Percentiles rank a stretch among this genome's conserved stretches.
phyloP scores from a whole-genome alignment of 1,140 invertebrate genomes.

The Platorchestia sp. region DNA sequence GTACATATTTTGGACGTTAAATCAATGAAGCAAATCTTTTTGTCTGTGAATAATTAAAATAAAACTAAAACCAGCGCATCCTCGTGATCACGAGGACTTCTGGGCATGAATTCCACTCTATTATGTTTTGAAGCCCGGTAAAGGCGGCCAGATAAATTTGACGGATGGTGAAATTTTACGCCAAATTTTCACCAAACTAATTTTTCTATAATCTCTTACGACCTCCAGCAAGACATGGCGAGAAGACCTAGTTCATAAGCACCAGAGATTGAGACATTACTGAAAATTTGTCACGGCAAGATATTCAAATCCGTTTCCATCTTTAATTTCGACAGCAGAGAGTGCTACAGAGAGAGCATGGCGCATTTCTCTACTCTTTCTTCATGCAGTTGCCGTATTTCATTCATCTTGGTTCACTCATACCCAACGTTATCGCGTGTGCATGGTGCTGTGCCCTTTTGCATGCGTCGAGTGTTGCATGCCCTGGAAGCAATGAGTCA shows the following conservation, averaged over 20 bases:
- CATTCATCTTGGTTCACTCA: not conserved
- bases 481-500: not conserved
- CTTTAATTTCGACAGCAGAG: not conserved
- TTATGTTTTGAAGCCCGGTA: not conserved
- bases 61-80: not conserved
- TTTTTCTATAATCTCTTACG: not conserved
- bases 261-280: too few species aligned
- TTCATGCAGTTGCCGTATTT: not conserved
- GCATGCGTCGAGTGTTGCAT: not conserved
- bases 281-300: too few species aligned
- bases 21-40: not conserved
- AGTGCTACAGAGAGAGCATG: not conserved
- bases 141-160: not conserved
- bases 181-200: not conserved
- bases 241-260: too few species aligned
- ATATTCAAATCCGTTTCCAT: not conserved
- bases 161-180: not conserved
- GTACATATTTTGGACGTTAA: not conserved
- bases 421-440: not conserved
- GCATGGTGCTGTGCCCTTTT: not conserved
- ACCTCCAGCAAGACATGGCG: too few species aligned
- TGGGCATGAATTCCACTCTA: not conserved
- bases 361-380: not conserved
- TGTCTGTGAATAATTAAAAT: not conserved
- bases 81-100: not conserved